Conservation (phyloP, 2,797 vertebrate genomes). For the Megaceryle alcyon region DNA sequence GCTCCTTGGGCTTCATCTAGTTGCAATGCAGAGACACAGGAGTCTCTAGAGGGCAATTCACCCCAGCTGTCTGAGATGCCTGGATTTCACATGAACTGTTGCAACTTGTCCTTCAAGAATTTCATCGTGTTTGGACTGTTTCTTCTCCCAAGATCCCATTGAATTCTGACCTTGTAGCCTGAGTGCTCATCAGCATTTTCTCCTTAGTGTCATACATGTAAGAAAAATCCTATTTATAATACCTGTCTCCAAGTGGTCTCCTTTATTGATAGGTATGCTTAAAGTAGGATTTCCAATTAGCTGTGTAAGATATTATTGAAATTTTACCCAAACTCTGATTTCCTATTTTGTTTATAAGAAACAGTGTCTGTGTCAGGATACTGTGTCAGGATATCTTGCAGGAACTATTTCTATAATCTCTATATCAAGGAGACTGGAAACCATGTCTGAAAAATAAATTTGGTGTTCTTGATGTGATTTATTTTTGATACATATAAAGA, state of each 20-base stretch:
- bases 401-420: background rate
- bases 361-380: background rate
- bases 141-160: background rate
- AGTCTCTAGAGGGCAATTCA: background rate
- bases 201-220: background rate
- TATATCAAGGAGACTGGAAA: background rate
- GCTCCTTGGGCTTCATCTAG: background rate
- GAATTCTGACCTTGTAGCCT: background rate
- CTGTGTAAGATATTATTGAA: background rate
- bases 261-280: background rate
- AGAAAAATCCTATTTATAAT: background rate
- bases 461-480: background rate
- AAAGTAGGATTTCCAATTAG: background rate
- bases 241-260: background rate
- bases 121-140: background rate
- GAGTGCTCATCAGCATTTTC: background rate
- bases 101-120: background rate
- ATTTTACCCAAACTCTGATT: background rate
- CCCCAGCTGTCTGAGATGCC: background rate
- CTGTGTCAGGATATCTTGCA: background rate
- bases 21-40: background rate
- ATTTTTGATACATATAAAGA: background rate
- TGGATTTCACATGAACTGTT: background rate
- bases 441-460: background rate
- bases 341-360: background rate